Conservation (phyloP, 2,797 vertebrate genomes). For the Sciurus vulgaris region DNA sequence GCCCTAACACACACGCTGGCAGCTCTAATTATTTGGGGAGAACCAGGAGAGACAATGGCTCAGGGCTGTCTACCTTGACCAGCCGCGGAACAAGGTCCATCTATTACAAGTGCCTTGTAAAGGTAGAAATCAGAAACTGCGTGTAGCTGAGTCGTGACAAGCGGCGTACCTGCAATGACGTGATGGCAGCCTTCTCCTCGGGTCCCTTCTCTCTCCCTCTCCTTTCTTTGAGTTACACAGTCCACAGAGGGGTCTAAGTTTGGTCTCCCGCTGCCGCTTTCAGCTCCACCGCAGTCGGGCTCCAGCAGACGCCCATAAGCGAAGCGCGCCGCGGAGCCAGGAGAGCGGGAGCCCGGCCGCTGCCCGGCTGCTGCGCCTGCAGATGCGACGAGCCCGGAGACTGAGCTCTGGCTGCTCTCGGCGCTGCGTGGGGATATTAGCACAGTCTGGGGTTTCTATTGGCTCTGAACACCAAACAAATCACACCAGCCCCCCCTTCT, state of each 20-base stretch:
- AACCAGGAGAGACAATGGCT: background rate
- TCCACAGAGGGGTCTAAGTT: background rate
- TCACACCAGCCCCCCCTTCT: constrained; percentile 84
- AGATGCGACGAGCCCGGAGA: constrained; percentile 66
- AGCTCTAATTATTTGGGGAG: background rate
- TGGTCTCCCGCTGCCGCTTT: constrained; percentile 3
- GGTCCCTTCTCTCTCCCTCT: background rate
- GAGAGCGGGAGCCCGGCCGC: constrained; percentile 51
- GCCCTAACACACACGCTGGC: background rate
- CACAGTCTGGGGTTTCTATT: constrained; percentile 87
- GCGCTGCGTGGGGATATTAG: constrained; percentile 88
- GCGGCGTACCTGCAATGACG: constrained; percentile 84
- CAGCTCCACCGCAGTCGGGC: background rate
- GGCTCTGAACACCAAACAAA: constrained; percentile 88
- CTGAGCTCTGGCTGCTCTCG: constrained; percentile 85
- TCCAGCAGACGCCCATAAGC: constrained; percentile 80
- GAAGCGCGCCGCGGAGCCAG: constrained; percentile 11
- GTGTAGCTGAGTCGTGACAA: background rate
- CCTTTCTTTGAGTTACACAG: background rate
- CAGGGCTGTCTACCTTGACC: rapidly evolving
- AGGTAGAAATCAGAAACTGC: background rate
- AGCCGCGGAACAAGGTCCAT: background rate
- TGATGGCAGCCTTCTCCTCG: constrained; percentile 26
- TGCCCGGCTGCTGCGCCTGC: constrained; percentile 58
- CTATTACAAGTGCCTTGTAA: rapidly evolving